phyloP scores from a whole-genome alignment of 53 echinoderm and acorn worm genomes.

The Temnopleurus reevesii region DNA sequence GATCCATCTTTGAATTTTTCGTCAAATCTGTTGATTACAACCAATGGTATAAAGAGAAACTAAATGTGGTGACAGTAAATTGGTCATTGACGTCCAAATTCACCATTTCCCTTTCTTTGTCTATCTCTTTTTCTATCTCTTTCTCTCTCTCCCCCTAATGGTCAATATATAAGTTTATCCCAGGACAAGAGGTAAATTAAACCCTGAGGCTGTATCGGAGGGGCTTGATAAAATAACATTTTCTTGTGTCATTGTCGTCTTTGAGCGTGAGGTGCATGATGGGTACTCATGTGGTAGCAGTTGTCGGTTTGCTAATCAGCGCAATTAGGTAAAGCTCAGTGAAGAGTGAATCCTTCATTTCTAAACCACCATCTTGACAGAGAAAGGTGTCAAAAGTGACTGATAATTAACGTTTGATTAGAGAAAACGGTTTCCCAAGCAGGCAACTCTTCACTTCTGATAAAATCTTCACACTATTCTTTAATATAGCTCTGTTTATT shows the following conservation, averaged over 20 bases:
- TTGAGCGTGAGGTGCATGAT: not conserved
- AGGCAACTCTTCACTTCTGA: too few relatives aligned
- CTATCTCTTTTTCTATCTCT: not conserved
- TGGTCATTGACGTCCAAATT: too few relatives aligned
- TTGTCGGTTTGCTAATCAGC: conserved; percentile 36
- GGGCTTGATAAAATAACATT: conserved; percentile 49
- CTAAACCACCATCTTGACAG: conserved; percentile 10
- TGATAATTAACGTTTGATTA: not conserved
- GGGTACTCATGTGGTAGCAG: conserved; percentile 7
- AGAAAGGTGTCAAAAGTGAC: not conserved
- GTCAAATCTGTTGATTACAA: too few relatives aligned
- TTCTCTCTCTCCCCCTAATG: not conserved
- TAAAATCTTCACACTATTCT: too few relatives aligned
- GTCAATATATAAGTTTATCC: conserved; percentile 34
- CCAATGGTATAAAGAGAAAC: too few relatives aligned
- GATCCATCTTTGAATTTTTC: too few relatives aligned
- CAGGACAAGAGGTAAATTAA: conserved; percentile 60
- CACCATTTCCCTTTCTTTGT: not conserved
- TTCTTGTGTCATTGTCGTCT: not conserved
- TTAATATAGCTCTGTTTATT: too few relatives aligned
- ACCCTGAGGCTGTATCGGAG: conserved; percentile 46
- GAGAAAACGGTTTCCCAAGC: too few relatives aligned
- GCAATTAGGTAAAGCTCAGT: conserved; percentile 12
- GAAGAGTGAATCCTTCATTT: not conserved
- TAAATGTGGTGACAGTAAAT: too few relatives aligned